Percentiles rank a stretch among this genome's conserved stretches.
Conservation (phyloP, 2,113 vertebrate genomes). For the Tonatia bakeri region DNA sequence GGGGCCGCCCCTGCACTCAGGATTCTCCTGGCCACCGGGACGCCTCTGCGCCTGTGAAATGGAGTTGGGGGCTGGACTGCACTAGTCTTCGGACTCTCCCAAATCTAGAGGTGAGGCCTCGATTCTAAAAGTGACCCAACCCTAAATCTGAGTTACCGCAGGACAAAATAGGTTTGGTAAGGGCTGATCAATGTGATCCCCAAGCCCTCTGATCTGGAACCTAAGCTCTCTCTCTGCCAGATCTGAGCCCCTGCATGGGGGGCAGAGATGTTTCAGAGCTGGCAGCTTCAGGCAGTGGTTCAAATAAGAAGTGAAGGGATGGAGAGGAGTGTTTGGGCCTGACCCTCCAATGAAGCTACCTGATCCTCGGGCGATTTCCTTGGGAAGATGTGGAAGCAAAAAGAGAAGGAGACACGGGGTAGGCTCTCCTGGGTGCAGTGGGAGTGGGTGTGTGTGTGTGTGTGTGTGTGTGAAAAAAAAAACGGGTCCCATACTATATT, state of each 20-base stretch:
- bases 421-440: neutral
- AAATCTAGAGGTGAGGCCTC: neutral
- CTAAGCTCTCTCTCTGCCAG: neutral
- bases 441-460: fast-evolving
- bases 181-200: neutral
- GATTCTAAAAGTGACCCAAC: neutral
- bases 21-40: neutral
- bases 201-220: neutral
- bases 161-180: neutral
- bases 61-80: neutral
- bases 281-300: neutral
- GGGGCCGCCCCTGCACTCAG: neutral
- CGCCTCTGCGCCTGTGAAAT: neutral
- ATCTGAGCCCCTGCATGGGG: neutral
- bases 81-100: neutral
- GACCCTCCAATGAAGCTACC: neutral
- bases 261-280: neutral
- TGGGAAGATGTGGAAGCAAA: neutral
- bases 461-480: neutral
- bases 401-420: neutral
- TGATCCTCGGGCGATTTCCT: neutral
- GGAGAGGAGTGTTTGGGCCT: neutral
- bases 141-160: neutral
- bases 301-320: neutral
- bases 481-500: neutral